Evolutionary conservation across 2,113 vertebrate species (phyloP).

Genomic region (Edolisoma coerulescens): DNA sequence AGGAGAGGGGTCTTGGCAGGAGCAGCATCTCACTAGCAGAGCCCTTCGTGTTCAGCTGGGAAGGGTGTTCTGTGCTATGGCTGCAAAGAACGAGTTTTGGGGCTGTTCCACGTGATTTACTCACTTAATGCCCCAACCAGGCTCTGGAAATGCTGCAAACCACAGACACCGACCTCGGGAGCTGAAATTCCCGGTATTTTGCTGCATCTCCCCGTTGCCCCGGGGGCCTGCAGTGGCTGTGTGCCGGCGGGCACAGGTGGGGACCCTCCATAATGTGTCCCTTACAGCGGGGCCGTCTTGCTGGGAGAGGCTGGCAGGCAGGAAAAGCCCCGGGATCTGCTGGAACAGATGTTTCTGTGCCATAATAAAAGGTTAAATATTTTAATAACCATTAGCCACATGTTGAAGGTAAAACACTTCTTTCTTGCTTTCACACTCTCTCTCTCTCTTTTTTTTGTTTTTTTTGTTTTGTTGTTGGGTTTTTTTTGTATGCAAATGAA

Average conservation of each 20-base stretch:
- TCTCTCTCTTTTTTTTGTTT: background rate
- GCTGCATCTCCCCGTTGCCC: rapidly evolving
- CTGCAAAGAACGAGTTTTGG: background rate
- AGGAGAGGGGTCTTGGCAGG: background rate
- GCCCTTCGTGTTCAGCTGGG: background rate
- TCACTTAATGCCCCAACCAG: rapidly evolving
- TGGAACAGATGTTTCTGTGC: slow-evolving; percentile 30
- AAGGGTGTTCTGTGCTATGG: rapidly evolving
- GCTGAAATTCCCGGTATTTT: background rate
- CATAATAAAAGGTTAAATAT: slow-evolving; percentile 59
- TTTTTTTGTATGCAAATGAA: slow-evolving; percentile 64
- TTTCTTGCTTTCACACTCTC: background rate
- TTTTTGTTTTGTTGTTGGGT: background rate
- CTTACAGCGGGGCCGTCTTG: rapidly evolving
- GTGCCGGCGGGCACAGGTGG: background rate
- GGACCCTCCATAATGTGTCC: background rate
- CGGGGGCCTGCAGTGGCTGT: rapidly evolving
- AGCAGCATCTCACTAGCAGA: rapidly evolving
- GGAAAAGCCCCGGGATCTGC: background rate
- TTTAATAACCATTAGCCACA: slow-evolving; percentile 66
- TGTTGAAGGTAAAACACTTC: slow-evolving; percentile 61
- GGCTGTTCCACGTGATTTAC: background rate
- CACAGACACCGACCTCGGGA: background rate
- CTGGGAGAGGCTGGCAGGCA: background rate
- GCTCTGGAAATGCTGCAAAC: background rate